Percentiles rank a stretch among this genome's conserved stretches.
Evolutionary conservation across 2,113 vertebrate genomes (phyloP).

Genomic region (Corydoras sp.): DNA sequence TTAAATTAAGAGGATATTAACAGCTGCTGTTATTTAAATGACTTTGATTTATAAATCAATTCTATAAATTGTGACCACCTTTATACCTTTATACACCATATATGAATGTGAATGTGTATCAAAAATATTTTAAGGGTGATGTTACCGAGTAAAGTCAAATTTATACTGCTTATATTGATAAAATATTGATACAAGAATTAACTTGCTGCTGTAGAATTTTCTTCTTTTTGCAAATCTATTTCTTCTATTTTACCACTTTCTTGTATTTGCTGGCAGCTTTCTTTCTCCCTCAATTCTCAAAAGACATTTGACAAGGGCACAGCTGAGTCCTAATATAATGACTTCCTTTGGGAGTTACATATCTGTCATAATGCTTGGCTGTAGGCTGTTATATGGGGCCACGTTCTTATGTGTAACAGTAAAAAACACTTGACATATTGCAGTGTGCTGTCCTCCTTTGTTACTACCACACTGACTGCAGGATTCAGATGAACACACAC

Average conservation of each 20-base stretch:
- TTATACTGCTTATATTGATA: slow-evolving; percentile 32
- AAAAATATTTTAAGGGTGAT: slow-evolving; percentile 6
- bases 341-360: slow-evolving; percentile 62
- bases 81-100: too few relatives aligned
- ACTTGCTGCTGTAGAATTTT: slow-evolving; percentile 34
- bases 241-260: slow-evolving; percentile 30
- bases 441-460: slow-evolving; percentile 48
- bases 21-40: too few relatives aligned
- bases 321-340: slow-evolving; percentile 63
- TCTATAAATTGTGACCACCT: too few relatives aligned
- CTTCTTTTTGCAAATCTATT: slow-evolving; percentile 20
- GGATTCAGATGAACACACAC: slow-evolving; percentile 50
- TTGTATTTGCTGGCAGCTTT: slow-evolving; percentile 33
- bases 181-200: background rate
- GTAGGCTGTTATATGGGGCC: slow-evolving; percentile 44
- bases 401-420: slow-evolving; percentile 52
- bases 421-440: slow-evolving; percentile 48
- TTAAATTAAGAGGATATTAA: too few relatives aligned
- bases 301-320: slow-evolving; percentile 48
- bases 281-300: slow-evolving; percentile 52
- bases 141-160: background rate
- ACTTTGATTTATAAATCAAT: too few relatives aligned
- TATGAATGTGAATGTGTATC: too few relatives aligned
- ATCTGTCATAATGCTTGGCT: slow-evolving; percentile 48
- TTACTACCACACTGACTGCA: slow-evolving; percentile 39